Conservation (phyloP, 2,888 invertebrate genomes). For the Hedya salicella region DNA sequence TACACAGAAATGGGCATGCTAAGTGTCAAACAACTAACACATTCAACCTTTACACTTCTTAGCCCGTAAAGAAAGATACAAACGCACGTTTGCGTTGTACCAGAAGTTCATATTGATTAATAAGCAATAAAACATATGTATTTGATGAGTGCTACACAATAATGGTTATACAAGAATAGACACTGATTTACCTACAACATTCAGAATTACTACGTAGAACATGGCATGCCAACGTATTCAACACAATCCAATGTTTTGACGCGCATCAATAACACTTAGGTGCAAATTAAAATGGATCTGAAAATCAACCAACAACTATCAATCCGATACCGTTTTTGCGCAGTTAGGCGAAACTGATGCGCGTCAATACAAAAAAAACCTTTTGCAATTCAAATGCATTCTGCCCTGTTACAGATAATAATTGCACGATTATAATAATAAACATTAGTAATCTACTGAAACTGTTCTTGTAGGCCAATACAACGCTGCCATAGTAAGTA, state of each 20-base stretch:
- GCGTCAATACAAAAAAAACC: background rate
- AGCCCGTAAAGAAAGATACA: background rate
- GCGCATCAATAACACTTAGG: background rate
- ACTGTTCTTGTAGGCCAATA: background rate
- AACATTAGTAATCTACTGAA: background rate
- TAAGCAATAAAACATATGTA: background rate
- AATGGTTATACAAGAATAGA: constrained; percentile 8
- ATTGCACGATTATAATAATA: background rate
- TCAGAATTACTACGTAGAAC: background rate
- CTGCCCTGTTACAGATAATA: background rate
- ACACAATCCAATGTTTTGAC: background rate
- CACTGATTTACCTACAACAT: constrained; percentile 4
- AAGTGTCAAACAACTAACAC: background rate
- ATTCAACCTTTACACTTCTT: background rate
- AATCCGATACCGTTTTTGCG: background rate
- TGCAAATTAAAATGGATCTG: background rate
- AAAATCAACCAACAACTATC: background rate
- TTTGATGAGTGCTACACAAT: background rate
- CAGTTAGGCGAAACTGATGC: background rate
- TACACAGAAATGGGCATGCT: constrained; percentile 5
- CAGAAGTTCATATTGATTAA: background rate
- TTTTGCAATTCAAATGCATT: background rate
- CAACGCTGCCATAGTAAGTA: too few relatives aligned
- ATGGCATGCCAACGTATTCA: background rate
- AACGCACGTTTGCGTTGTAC: too few relatives aligned